A percentile compares a stretch with the other conserved stretches of the same genome.
These are phyloP conservation scores for Pimpla rufipes DNA, from an alignment of 2,888 invertebrate species.

Conservation along the genomic window DNA sequence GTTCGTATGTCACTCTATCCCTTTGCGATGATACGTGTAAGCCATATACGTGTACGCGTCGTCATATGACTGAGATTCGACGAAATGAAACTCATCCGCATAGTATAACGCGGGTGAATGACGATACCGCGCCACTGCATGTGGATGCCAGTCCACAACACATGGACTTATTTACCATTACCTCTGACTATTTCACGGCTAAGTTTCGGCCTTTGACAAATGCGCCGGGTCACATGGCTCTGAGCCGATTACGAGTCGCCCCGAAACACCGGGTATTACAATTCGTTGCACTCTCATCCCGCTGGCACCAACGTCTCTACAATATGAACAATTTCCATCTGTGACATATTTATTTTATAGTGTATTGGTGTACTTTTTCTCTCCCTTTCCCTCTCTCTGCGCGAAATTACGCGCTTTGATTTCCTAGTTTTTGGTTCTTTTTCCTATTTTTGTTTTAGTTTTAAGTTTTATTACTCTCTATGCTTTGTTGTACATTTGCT, in stretches of 20 bases:
- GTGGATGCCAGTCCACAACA: neutral
- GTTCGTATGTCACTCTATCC: neutral
- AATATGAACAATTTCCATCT: neutral
- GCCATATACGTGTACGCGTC: neutral
- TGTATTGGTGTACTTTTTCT: neutral
- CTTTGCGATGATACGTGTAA: neutral
- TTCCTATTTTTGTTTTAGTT: no score
- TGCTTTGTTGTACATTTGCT: no score
- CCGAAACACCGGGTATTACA: neutral
- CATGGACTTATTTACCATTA: slow-evolving; percentile 4
- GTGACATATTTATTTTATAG: neutral
- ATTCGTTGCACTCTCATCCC: neutral
- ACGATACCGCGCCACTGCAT: neutral
- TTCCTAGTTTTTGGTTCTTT: no score
- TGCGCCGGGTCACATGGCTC: neutral
- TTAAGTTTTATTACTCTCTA: no score
- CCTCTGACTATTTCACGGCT: neutral
- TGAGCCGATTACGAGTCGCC: neutral
- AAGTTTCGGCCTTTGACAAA: slow-evolving; percentile 6
- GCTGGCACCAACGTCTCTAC: neutral
- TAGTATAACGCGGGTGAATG: neutral
- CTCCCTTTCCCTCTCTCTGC: no score
- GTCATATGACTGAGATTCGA: neutral
- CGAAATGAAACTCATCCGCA: slow-evolving; percentile 1
- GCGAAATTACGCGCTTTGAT: no score